phyloP scores from a whole-genome alignment of 2,797 vertebrate genomes.

The Poeciliopsis paucimaculata region DNA sequence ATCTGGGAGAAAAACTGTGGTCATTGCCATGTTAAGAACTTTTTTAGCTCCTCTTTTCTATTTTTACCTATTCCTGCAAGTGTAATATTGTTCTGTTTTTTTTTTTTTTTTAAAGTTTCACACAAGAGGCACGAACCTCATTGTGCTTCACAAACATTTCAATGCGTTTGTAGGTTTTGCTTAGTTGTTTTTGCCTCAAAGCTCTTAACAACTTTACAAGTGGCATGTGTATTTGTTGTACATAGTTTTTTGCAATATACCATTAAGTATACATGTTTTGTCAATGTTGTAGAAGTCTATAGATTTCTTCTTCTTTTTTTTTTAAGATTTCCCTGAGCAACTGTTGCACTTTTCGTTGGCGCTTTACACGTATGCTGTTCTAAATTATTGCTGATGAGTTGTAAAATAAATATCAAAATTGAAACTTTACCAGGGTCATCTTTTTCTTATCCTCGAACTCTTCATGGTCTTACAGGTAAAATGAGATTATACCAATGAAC shows the following conservation, averaged over 20 bases:
- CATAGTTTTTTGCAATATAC: constrained; percentile 86
- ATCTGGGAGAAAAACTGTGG: constrained; percentile 44
- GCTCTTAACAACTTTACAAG: constrained; percentile 86
- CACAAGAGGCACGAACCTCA: constrained; percentile 64
- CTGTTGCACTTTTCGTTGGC: constrained; percentile 94
- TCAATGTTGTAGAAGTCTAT: constrained; percentile 95
- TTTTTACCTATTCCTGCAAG: constrained; percentile 58
- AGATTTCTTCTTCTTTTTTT: constrained; percentile 57
- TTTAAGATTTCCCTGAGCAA: constrained; percentile 85
- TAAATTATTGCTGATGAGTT: constrained; percentile 96
- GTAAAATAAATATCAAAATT: constrained; percentile 91
- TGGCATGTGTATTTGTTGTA: constrained; percentile 86
- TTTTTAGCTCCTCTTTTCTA: constrained; percentile 60
- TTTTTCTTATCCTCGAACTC: constrained; percentile 27
- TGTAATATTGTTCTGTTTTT: constrained; percentile 64
- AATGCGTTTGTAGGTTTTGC: constrained; percentile 85
- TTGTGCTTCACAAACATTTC: constrained; percentile 81
- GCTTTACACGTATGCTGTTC: constrained; percentile 96
- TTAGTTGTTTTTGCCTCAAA: constrained; percentile 86
- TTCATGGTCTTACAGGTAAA: background rate
- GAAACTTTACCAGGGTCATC: constrained; percentile 68
- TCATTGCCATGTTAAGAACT: constrained; percentile 48
- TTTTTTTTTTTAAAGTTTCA: constrained; percentile 58
- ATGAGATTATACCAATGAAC: background rate
- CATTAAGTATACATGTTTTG: constrained; percentile 85